phyloP scores from a whole-genome alignment of 92 coral and sea anemone species.

The Parazoanthus darwini region DNA sequence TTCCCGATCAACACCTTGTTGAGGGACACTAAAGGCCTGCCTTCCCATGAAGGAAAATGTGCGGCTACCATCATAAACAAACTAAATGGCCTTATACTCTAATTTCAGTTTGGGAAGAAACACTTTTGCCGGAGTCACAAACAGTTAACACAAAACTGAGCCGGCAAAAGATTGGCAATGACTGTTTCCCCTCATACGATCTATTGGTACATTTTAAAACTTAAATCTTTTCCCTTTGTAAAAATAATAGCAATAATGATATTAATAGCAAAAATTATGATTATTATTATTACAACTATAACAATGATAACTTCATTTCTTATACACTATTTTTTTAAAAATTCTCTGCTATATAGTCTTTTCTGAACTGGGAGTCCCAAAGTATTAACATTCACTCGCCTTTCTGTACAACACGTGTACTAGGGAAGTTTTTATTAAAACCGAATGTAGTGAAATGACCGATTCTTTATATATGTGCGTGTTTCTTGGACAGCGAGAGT shows the following conservation, averaged over 20 bases:
- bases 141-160: not conserved
- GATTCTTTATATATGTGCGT: not conserved
- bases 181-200: not conserved
- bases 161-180: not conserved
- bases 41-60: not conserved
- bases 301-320: not conserved
- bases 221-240: not conserved
- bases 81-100: not conserved
- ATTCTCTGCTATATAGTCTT: not conserved
- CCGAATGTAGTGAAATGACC: not conserved
- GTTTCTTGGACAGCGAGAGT: not conserved
- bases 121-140: not conserved
- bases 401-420: not conserved
- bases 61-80: not conserved
- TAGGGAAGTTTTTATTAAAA: too few species aligned
- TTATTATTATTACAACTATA: too few species aligned
- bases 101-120: not conserved
- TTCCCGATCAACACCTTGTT: too few species aligned
- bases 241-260: too few species aligned
- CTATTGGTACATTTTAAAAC: not conserved
- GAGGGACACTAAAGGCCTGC: too few species aligned
- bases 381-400: too few species aligned
- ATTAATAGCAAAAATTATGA: too few species aligned
- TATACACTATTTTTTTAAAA: not conserved
- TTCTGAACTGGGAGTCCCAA: not conserved